phyloP scores from a whole-genome alignment of 1,140 invertebrate species.

The Pseudobourletiella spinata region DNA sequence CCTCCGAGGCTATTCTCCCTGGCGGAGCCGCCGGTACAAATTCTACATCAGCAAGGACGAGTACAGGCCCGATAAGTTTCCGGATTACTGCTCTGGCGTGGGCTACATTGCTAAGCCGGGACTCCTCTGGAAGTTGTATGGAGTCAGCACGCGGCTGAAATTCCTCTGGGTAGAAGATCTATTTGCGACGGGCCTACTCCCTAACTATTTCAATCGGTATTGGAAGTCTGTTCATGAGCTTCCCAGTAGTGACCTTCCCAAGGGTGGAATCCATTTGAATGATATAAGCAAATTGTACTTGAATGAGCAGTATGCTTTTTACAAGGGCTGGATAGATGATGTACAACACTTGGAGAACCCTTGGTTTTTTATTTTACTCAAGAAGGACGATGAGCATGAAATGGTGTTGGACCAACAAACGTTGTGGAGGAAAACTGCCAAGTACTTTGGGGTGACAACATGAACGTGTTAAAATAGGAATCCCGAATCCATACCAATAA shows the following conservation, averaged over 20 bases:
- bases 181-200: background rate
- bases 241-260: too few relatives aligned
- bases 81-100: slow-evolving; percentile 31
- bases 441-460: too few relatives aligned
- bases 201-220: background rate
- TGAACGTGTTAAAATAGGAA: too few relatives aligned
- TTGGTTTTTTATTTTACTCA: background rate
- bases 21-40: slow-evolving; percentile 16
- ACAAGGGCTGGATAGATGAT: background rate
- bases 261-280: background rate
- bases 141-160: background rate
- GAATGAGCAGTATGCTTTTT: background rate
- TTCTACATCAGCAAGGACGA: slow-evolving; percentile 6
- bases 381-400: background rate
- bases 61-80: slow-evolving; percentile 1
- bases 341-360: background rate
- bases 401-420: background rate
- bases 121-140: background rate
- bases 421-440: background rate
- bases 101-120: slow-evolving; percentile 50
- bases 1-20: slow-evolving; percentile 38
- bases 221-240: background rate
- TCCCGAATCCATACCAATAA: too few relatives aligned
- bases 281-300: background rate
- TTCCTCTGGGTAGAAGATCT: background rate